Evolutionary conservation across 2,113 vertebrate genomes (phyloP).

Genomic region (Caretta caretta): DNA sequence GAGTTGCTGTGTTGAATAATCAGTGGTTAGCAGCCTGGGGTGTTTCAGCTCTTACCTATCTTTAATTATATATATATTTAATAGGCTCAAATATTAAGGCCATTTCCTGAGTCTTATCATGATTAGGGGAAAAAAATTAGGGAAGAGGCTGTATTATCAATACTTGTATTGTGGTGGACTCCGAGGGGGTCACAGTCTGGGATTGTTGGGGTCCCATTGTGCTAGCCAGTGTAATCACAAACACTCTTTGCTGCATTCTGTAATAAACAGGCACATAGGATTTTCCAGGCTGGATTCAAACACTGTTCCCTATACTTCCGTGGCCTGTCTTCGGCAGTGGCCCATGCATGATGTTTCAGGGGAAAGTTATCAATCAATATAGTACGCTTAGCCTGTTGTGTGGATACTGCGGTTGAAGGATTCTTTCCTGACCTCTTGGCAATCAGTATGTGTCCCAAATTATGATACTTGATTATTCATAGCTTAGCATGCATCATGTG

Average conservation of each 20-base stretch:
- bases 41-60: background rate
- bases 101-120: background rate
- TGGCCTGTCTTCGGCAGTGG: background rate
- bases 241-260: rapidly evolving
- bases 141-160: background rate
- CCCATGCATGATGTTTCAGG: background rate
- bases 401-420: background rate
- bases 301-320: background rate
- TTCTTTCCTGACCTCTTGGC: background rate
- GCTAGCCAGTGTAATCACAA: background rate
- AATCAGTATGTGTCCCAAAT: background rate
- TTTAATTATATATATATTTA: background rate
- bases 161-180: background rate
- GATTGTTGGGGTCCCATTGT: background rate
- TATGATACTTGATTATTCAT: background rate
- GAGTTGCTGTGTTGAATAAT: background rate
- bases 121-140: rapidly evolving
- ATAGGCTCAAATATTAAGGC: background rate
- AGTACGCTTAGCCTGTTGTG: background rate
- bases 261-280: background rate
- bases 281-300: background rate
- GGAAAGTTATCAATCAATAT: background rate
- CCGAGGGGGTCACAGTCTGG: background rate
- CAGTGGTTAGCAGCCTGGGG: background rate
- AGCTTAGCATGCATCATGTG: background rate